A percentile compares a stretch with the other conserved stretches of the same genome.
Evolutionary conservation across 2,888 invertebrate genomes (phyloP).

Genomic region (Cristatella mucedo): DNA sequence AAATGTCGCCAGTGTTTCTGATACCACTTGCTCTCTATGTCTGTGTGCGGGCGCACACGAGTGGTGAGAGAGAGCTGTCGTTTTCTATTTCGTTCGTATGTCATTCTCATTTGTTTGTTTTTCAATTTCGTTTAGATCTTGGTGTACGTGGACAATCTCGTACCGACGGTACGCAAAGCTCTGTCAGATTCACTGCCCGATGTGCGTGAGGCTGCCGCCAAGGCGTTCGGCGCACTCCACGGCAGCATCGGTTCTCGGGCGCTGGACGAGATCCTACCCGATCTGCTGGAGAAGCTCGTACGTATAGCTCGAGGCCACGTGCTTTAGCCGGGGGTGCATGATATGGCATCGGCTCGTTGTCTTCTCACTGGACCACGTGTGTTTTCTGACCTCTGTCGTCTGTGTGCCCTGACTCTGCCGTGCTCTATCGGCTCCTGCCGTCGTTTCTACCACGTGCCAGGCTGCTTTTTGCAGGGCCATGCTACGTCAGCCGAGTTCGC

Average conservation of each 20-base stretch:
- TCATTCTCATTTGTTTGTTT: too few relatives aligned
- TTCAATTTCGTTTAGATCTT: slow-evolving; percentile 41
- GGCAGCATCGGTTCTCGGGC: slow-evolving; percentile 80
- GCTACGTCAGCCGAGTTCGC: slow-evolving; percentile 67
- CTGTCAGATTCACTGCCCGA: slow-evolving; percentile 81
- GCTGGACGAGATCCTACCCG: slow-evolving; percentile 85
- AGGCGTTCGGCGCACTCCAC: slow-evolving; percentile 89
- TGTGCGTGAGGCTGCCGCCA: slow-evolving; percentile 79
- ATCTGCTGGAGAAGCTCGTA: slow-evolving; percentile 62
- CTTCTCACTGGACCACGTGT: too few relatives aligned
- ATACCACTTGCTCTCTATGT: too few relatives aligned
- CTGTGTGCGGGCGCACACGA: too few relatives aligned
- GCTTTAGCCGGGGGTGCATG: not conserved
- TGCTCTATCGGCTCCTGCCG: too few relatives aligned
- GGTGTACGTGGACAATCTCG: slow-evolving; percentile 68
- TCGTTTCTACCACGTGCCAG: too few relatives aligned
- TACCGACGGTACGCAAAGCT: slow-evolving; percentile 77
- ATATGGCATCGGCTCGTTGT: not conserved
- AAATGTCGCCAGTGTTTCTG: too few relatives aligned
- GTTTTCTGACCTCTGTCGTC: too few relatives aligned
- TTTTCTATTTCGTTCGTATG: too few relatives aligned
- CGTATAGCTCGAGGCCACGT: slow-evolving; percentile 10
- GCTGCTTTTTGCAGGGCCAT: slow-evolving; percentile 56
- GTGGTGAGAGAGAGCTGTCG: too few relatives aligned
- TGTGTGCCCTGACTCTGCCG: too few relatives aligned